phyloP scores from a whole-genome alignment of 2,113 vertebrate genomes.

The Peucedramus taeniatus region DNA sequence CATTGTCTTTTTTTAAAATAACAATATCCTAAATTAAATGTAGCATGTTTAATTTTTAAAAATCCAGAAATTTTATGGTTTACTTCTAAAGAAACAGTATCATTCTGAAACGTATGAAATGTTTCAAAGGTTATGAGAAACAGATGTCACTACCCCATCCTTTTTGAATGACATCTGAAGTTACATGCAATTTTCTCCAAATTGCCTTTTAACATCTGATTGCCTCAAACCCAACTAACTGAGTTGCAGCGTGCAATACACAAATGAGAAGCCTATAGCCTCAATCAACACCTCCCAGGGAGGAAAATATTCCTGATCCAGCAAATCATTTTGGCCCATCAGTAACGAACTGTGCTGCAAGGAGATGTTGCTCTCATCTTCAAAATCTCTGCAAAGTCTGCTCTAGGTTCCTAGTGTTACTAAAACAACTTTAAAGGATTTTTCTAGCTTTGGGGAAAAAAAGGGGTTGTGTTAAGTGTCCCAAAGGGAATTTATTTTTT shows the following conservation, averaged over 20 bases:
- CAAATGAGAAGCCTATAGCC: not conserved
- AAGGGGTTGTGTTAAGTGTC: not conserved
- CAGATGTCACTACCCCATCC: constrained; percentile 27
- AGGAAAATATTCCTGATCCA: not conserved
- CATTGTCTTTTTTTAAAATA: constrained; percentile 16
- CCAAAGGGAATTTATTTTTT: not conserved
- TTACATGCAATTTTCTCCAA: constrained; percentile 43
- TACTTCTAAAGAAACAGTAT: constrained; percentile 36
- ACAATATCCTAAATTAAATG: constrained; percentile 20
- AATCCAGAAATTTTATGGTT: constrained; percentile 38
- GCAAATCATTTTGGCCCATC: not conserved
- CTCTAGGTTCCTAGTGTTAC: not conserved
- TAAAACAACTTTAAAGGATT: not conserved
- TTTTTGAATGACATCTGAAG: constrained; percentile 44
- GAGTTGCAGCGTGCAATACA: not conserved
- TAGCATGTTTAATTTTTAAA: not conserved
- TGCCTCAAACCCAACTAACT: constrained; percentile 5
- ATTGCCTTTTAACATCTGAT: constrained; percentile 48
- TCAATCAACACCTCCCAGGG: not conserved
- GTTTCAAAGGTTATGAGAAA: constrained; percentile 53
- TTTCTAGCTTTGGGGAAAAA: not conserved
- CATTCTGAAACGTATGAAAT: not conserved
- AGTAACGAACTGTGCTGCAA: not conserved
- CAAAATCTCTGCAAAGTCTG: not conserved
- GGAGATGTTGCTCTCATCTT: not conserved